Evolutionary conservation across 1,140 invertebrate species (phyloP).

Genomic region (Steinernema khuongi): DNA sequence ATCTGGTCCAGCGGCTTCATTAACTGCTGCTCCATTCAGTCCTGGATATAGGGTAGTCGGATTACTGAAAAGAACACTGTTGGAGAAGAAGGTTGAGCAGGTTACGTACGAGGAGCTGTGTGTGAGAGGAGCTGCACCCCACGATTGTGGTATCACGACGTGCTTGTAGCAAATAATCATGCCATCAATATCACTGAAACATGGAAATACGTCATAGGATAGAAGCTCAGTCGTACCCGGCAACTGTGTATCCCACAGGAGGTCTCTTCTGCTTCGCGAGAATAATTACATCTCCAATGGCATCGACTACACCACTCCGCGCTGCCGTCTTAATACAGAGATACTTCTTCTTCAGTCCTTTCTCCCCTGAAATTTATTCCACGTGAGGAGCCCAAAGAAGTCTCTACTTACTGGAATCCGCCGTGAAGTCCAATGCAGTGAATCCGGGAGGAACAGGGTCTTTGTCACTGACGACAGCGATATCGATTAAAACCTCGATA

Average conservation of each 20-base stretch:
- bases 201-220: slow-evolving; percentile 7
- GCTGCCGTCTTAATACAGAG: slow-evolving; percentile 35
- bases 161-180: slow-evolving; percentile 33
- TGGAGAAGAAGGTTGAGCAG: not conserved
- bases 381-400: not conserved
- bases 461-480: slow-evolving; percentile 34
- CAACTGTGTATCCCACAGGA: slow-evolving; percentile 29
- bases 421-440: slow-evolving; percentile 37
- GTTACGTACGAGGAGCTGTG: slow-evolving; percentile 22
- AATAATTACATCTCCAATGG: slow-evolving; percentile 33
- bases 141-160: slow-evolving; percentile 28
- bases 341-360: slow-evolving; percentile 31
- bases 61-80: slow-evolving; percentile 8
- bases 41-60: slow-evolving; percentile 17
- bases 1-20: not conserved
- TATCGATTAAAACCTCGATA: slow-evolving; percentile 28
- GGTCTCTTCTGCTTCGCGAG: slow-evolving; percentile 33
- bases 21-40: not conserved
- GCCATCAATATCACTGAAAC: slow-evolving; percentile 36
- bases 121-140: not conserved
- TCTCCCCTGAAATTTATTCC: slow-evolving; percentile 31
- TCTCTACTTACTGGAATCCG: slow-evolving; percentile 33
- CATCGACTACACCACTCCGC: slow-evolving; percentile 32
- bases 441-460: slow-evolving; percentile 38
- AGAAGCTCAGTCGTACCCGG: slow-evolving; percentile 21